A percentile compares a stretch with the other conserved stretches of the same genome.
Evolutionary conservation across 2,888 invertebrate genomes (phyloP).

Genomic region (Lithophane leautieri): DNA sequence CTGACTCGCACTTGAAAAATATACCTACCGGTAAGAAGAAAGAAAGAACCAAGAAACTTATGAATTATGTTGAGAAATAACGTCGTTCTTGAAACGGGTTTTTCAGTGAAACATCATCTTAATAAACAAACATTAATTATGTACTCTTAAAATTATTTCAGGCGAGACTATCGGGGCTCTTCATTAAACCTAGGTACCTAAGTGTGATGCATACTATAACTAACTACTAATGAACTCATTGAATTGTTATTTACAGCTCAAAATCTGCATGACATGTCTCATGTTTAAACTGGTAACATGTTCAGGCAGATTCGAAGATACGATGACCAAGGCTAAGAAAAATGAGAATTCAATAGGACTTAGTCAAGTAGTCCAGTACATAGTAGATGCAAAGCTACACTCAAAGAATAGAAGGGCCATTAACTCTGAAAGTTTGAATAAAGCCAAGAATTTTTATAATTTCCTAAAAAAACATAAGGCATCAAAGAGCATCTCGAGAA

Average conservation of each 20-base stretch:
- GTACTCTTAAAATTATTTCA: no score
- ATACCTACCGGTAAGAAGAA: no score
- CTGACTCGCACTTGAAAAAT: neutral
- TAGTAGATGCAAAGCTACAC: constrained; percentile 39
- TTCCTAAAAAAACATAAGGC: neutral
- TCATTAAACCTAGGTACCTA: neutral
- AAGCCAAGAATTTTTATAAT: constrained; percentile 1
- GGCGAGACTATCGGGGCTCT: neutral
- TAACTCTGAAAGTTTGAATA: neutral
- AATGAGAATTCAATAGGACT: constrained; percentile 35
- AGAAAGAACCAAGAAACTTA: no score
- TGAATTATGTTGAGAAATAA: neutral
- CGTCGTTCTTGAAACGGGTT: neutral
- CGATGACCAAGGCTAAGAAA: neutral
- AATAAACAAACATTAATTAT: no score
- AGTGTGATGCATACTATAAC: neutral
- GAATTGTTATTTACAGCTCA: constrained; percentile 47
- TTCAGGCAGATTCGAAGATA: neutral
- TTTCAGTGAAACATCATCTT: neutral
- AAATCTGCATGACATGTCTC: constrained; percentile 23
- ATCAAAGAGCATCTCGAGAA: accelerated
- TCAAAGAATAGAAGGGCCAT: constrained; percentile 18
- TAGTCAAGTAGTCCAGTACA: constrained; percentile 33
- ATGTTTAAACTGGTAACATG: constrained; percentile 28
- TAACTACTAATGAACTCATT: neutral